Base-by-base conservation (phyloP, 2,113 vertebrate species). In the Anolis sagrei region DNA sequence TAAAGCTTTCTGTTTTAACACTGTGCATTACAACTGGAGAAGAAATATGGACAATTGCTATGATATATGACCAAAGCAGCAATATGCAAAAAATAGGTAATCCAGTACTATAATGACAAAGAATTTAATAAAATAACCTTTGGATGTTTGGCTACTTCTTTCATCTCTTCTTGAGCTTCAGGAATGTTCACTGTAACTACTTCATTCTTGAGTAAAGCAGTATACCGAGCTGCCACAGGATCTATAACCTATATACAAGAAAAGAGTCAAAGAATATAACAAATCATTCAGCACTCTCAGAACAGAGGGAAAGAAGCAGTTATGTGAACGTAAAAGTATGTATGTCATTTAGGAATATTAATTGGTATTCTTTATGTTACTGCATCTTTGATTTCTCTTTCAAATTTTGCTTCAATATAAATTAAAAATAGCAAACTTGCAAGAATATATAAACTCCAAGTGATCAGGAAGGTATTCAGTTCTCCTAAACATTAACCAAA, bases 61-160 rank as follows among this genome's bases (percentile, higher is more conserved):
- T n/a, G n/a, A n/a, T n/a, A n/a, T n/a, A n/a, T n/a, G n/a, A n/a
- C n/a, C n/a, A n/a, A n/a, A n/a, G n/a, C n/a, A n/a, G n/a, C n/a
- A n/a, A n/a, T n/a, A n/a, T n/a, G n/a, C n/a, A n/a, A n/a, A 44
- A 44, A 44, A 44, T 44, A 44, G 39, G 5, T 4, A 44, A 44
- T 44, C 39, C 39, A 44, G 39, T 44, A 44, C 39, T 44, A 5
- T 44, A 44, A 44, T 44, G 2, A 2, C 5, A 44, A 44, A 2
- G 5, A 44, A 44, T 44, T 44, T 44, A 44, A 44, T 44, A 44
- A 64, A 21, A 18, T 21, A 91, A 99, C 99, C 98, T 99, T 99
- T 2, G 99, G 99, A 91, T 99, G 99, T 88, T 97, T 99, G 91
- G 98, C 97, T 14, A 97, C 97, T 95, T 99, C 98, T 83, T 97